These are phyloP conservation scores for Columbina picui DNA, from an alignment of 2,113 vertebrate species.

Conservation along the genomic window DNA sequence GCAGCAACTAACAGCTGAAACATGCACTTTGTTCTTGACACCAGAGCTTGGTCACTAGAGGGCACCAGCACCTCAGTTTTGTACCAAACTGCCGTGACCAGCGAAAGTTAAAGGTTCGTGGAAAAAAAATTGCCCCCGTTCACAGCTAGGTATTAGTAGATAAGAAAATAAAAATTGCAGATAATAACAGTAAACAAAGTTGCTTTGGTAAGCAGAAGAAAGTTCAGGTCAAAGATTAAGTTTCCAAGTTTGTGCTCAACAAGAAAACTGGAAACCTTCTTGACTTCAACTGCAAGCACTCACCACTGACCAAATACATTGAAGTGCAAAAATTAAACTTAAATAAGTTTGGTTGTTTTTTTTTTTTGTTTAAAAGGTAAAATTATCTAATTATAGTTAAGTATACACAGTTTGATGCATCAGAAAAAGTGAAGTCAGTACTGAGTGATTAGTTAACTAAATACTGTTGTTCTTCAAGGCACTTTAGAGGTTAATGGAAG, in stretches of 20 bases:
- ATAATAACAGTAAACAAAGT: neutral
- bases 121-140: neutral
- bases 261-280: neutral
- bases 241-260: neutral
- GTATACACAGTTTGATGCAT: neutral
- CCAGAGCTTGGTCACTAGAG: conserved; percentile 26
- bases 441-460: neutral
- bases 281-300: neutral
- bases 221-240: neutral
- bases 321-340: neutral
- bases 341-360: no score
- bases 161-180: neutral
- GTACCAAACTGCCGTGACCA: neutral
- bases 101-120: neutral
- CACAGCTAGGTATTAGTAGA: neutral
- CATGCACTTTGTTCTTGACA: accelerated
- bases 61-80: conserved; percentile 38
- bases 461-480: neutral
- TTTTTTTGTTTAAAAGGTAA: neutral
- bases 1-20: neutral
- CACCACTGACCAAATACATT: neutral
- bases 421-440: neutral
- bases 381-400: neutral
- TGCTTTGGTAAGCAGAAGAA: neutral
- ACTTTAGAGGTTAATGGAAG: neutral